Evolutionary conservation across 2,797 vertebrate genomes (phyloP), one percentile per base, ranked within the genome.

Genomic region (Paratrypauchen microcephalus): DNA sequence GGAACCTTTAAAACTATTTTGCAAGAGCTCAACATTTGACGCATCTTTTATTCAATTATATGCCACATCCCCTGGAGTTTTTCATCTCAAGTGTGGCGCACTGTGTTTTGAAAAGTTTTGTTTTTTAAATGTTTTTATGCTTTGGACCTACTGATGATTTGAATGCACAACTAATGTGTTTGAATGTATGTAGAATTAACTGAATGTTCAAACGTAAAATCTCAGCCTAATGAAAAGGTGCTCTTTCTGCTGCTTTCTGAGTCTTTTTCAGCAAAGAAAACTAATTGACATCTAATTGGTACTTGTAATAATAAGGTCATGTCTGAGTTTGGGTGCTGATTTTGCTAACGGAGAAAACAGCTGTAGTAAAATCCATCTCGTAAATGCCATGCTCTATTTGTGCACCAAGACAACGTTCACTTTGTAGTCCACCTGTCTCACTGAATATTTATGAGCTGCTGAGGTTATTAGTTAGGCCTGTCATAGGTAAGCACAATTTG

Each of bases 211-310:
- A 16, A 2, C 16, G 1, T 21, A 63, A 63, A 63, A 45, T 47
- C 55, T 64, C 24, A 62, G 58, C 30, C 62, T 28, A 73, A 68
- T 77, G 64, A 74, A 68, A 66, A 71, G 56, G 66, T 74, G 24
- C 55, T 67, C 19, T 65, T 70, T 69, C 58, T n/a, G 36, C 71
- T 74, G 65, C 71, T n/a, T n/a, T 47, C 71, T 76, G 55, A 59
- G 65, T 66, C 26, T 59, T 65, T 76, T 75, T 54, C 67, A 64
- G 54, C 66, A 70, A 54, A 69, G 39, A 48, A 69, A 73, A 64
- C 72, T 75, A 82, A 85, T 81, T 82, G 75, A 75, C n/a, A 58
- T 69, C 50, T 76, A 70, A 79, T 79, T 73, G 72, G 73, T 72
- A 61, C 60, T 72, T 76, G 64, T 48, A 55, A 55, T 75, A 76